phyloP scores from a whole-genome alignment of 2,797 vertebrate species.

The Lindbergichthys nudifrons region DNA sequence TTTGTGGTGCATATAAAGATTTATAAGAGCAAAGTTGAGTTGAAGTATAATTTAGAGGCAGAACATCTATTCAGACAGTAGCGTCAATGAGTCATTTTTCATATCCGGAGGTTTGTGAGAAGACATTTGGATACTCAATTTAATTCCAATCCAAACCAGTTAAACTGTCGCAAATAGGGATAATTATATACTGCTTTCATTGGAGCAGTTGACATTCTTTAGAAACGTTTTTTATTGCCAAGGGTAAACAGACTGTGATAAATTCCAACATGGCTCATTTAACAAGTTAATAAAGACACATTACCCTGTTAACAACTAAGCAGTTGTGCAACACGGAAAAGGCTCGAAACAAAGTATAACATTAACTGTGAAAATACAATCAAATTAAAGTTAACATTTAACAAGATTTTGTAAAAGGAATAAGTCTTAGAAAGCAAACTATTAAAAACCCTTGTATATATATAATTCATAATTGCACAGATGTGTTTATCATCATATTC shows the following conservation, averaged over 20 bases:
- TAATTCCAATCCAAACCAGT: background rate
- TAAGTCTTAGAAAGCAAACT: background rate
- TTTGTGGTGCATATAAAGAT: conserved; percentile 7
- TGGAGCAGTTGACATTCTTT: background rate
- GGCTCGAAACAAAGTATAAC: background rate
- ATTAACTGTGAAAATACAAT: background rate
- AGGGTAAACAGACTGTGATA: background rate
- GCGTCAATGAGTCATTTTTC: background rate
- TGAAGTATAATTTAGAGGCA: conserved; percentile 1
- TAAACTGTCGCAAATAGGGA: background rate
- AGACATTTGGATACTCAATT: background rate
- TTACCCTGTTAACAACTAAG: background rate
- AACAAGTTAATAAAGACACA: background rate
- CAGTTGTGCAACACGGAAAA: background rate
- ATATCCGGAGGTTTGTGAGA: background rate
- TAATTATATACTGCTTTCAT: background rate
- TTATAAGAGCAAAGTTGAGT: background rate
- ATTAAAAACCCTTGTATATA: background rate
- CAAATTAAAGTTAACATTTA: background rate
- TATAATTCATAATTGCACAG: conserved; percentile 1
- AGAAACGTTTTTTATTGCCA: background rate
- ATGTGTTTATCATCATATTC: background rate
- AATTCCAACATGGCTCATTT: background rate
- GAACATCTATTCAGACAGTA: background rate
- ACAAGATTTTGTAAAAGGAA: background rate